Conservation (phyloP, 2,113 vertebrate species). For the Nyctibius bracteatus region DNA sequence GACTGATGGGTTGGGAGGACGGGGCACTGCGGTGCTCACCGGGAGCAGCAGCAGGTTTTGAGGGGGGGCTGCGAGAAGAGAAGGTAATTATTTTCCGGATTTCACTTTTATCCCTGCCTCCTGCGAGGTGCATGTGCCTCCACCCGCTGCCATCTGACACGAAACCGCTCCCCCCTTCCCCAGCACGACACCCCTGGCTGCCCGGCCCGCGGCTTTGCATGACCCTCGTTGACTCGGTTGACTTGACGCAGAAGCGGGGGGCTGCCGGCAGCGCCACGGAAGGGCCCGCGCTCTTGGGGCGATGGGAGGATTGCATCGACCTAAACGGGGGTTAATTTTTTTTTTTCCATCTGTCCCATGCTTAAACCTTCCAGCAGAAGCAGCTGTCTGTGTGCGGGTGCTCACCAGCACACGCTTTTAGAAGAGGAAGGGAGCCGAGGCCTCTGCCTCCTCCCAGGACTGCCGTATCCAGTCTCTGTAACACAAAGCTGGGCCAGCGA, state of each 20-base stretch:
- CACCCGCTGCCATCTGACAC: neutral
- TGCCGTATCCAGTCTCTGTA: neutral
- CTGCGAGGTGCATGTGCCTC: constrained; percentile 9
- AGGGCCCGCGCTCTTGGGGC: neutral
- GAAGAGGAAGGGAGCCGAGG: neutral
- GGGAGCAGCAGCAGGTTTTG: neutral
- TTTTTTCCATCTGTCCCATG: neutral
- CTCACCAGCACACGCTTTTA: neutral
- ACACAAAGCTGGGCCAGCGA: neutral
- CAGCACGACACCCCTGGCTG: constrained; percentile 34
- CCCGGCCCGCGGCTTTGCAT: constrained; percentile 58
- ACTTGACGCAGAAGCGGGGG: neutral
- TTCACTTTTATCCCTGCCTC: neutral
- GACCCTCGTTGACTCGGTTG: neutral
- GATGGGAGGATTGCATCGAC: neutral
- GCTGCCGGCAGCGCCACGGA: rapidly evolving
- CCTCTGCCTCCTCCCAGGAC: neutral
- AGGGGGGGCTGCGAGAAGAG: neutral
- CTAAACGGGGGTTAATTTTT: rapidly evolving
- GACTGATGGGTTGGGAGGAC: neutral
- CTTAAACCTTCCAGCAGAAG: neutral
- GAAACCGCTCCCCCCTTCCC: no score
- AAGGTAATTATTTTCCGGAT: neutral
- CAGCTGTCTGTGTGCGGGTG: neutral
- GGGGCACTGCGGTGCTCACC: neutral